These are phyloP conservation scores for Marronus borbonicus DNA, from an alignment of 2,888 invertebrate species.

Conservation along the genomic window DNA sequence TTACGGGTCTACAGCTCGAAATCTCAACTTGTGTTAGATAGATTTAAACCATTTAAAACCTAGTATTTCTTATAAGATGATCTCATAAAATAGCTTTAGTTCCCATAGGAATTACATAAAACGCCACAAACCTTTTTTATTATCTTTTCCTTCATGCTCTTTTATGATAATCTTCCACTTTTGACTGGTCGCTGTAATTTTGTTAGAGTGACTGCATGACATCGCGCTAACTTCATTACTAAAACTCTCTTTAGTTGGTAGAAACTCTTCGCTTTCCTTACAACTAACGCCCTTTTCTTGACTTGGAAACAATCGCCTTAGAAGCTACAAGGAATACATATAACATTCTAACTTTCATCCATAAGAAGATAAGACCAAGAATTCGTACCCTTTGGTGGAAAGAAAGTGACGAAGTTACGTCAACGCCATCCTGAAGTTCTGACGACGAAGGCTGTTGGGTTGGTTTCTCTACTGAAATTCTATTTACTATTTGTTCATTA, in stretches of 20 bases:
- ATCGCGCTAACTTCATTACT: not conserved
- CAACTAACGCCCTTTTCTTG: not conserved
- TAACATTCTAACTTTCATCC: not conserved
- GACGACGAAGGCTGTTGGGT: not conserved
- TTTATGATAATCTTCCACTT: slow-evolving; percentile 60
- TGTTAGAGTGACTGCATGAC: not conserved
- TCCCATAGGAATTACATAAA: no score
- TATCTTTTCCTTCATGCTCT: slow-evolving; percentile 51
- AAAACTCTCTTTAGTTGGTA: not conserved
- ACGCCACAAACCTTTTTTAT: not conserved
- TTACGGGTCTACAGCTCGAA: no score
- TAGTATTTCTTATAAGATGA: no score
- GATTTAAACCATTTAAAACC: no score
- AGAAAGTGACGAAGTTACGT: not conserved
- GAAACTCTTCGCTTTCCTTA: slow-evolving; percentile 2
- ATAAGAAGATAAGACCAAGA: not conserved
- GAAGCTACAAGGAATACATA: slow-evolving; percentile 4
- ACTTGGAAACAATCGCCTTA: slow-evolving; percentile 1
- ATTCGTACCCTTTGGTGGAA: slow-evolving; percentile 7
- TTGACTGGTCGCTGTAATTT: slow-evolving; percentile 42
- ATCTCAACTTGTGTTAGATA: no score
- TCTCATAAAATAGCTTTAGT: no score
- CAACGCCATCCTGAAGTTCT: not conserved
- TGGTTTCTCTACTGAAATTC: not conserved
- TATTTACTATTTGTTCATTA: slow-evolving; percentile 1